Evolutionary conservation across 2,113 vertebrate genomes (phyloP).

Genomic region (Lipophrys pholis): DNA sequence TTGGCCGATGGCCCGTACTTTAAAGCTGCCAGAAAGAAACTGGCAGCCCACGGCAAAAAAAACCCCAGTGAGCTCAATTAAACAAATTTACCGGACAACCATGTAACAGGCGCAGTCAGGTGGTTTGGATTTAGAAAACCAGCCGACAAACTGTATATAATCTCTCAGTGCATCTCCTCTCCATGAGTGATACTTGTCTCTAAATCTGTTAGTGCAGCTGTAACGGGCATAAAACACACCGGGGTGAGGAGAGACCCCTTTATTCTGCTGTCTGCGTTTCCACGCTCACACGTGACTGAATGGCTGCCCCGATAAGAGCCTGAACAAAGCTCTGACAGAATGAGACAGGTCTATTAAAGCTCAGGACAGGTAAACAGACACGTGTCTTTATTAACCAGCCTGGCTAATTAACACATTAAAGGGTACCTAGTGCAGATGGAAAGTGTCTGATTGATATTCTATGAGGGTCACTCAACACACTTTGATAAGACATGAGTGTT

Average conservation of each 20-base stretch:
- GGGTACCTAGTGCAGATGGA: background rate
- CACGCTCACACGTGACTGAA: conserved; percentile 26
- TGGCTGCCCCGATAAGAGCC: conserved; percentile 61
- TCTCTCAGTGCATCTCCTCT: conserved; percentile 8
- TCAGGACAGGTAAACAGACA: conserved; percentile 17
- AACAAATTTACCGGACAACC: background rate
- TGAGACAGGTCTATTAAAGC: conserved; percentile 48
- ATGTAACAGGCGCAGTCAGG: background rate
- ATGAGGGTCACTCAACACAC: conserved; percentile 1
- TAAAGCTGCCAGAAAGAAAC: background rate
- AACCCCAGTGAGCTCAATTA: background rate
- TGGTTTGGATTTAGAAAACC: conserved; percentile 1
- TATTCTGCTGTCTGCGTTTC: conserved; percentile 33
- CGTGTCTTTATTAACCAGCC: conserved; percentile 5
- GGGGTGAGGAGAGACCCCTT: conserved; percentile 55
- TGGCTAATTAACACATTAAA: conserved; percentile 16
- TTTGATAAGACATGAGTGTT: background rate
- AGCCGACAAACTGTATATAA: background rate
- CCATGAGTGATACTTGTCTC: background rate
- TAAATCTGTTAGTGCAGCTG: conserved; percentile 58
- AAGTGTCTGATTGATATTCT: conserved; percentile 1
- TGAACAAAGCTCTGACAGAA: conserved; percentile 37
- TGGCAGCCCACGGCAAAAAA: background rate
- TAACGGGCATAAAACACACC: conserved; percentile 16
- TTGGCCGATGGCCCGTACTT: background rate